Evolutionary conservation across 2,888 invertebrate genomes (phyloP).

Genomic region (Camponotus fellah): DNA sequence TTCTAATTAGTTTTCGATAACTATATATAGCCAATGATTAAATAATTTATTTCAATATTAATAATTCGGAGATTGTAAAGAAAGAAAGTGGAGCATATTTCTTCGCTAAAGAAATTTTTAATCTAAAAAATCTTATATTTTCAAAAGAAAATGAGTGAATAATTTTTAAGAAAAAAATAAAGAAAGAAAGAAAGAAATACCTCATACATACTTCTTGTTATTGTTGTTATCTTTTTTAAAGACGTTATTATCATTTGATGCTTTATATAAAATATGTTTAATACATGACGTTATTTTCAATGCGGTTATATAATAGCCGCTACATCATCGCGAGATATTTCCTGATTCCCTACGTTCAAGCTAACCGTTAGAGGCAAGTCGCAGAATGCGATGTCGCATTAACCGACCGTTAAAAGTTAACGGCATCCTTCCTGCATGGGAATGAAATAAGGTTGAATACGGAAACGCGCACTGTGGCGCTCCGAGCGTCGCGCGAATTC

Average conservation of each 20-base stretch:
- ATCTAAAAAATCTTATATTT: background rate
- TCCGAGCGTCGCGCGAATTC: constrained; percentile 30
- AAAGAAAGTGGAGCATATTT: background rate
- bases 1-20: constrained; percentile 1
- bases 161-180: background rate
- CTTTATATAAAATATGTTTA: constrained; percentile 11
- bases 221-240: background rate
- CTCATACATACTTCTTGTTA: background rate
- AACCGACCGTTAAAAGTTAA: constrained; percentile 63
- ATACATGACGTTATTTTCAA: background rate
- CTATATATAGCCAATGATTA: background rate
- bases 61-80: background rate
- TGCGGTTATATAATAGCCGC: constrained; percentile 34
- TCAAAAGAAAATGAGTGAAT: background rate
- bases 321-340: constrained; percentile 55
- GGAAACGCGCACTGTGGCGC: constrained; percentile 39
- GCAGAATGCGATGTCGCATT: constrained; percentile 54
- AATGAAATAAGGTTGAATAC: constrained; percentile 63
- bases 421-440: constrained; percentile 43
- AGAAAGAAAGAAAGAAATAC: background rate
- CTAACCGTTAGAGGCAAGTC: constrained; percentile 43
- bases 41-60: background rate
- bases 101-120: background rate
- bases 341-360: constrained; percentile 50
- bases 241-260: background rate